Evolutionary conservation across 2,888 invertebrate species (phyloP), one percentile per base, ranked within the genome.

Genomic region (Tetrapedia diversipes): DNA sequence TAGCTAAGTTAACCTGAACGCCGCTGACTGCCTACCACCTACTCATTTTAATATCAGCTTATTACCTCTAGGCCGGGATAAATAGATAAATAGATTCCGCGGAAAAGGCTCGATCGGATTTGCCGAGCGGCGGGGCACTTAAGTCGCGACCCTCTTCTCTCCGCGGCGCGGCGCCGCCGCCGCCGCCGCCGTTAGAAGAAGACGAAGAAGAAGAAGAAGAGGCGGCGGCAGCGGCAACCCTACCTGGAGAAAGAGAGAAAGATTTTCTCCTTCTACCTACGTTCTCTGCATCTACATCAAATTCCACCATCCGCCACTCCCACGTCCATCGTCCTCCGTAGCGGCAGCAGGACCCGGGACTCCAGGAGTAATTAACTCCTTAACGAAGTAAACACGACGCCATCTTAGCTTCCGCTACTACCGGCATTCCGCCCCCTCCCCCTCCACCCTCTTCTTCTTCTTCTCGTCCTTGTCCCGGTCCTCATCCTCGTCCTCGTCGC

Each of bases 351-450:
- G 86, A 87, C 84, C 87, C 81, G 85, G 86, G 87, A 87, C 89
- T 90, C 86, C 84, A 86, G 87, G 88, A 90, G 90, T 91, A 91
- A 91, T 91, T 91, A 91, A 91, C 91, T 90, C 89, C 90, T 91
- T 91, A 91, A 91, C 91, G 91, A 91, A 91, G 91, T 91, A 91
- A 91, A 90, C 88, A 90, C 88, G 88, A 86, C 91, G 91, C 91
- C 91, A 91, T 91, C 90, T 91, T 91, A 88, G 88, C 88, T 87
- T 83, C 83, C 77, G 85, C 82, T 86, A 79, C 84, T 80, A 81
- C 84, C 83, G 77, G 83, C 79, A 81, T 80, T 77, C 80, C 81
- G 65, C 78, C 79, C 64, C 79, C 60, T 73, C 59, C 49, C 8
- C n/a, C 24, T 2, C n/a, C 45, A 6, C 16, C 24, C 0, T 34